Evolutionary conservation across 2,888 invertebrate genomes (phyloP), one percentile per base, ranked within the genome.

Genomic region (Drosophila ezoana): DNA sequence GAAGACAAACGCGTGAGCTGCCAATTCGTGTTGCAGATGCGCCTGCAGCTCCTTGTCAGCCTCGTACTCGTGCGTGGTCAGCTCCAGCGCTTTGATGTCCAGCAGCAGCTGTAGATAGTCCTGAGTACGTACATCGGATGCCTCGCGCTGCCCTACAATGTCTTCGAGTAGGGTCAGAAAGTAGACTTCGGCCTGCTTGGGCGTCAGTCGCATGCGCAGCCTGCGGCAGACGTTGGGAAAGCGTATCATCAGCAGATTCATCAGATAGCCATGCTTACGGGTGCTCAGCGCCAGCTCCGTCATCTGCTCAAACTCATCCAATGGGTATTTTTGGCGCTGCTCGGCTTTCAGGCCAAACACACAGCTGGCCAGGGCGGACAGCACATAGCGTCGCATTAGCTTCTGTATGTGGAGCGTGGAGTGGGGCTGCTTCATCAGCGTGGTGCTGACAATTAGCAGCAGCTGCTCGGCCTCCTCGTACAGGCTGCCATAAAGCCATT

Each of bases 51-150:
- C 84, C 45, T 87, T 88, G 62, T 93, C 91, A 51, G 93, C 64
- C 48, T 89, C 83, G 3, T 81, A 81, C 44, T 90, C 89, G 38
- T 90, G 90, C 0, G 89, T 90, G 37, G 81, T 87, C 44, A 81
- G 61, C 61, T 91, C 90, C 32, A 87, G 65, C 0, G 72, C 92
- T 72, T 93, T 93, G 23, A 94, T 78, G 44, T 94, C 93, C 38
- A 94, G 91, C 40, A 95, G 80, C 20, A 94, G 82, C 76, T 95
- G 94, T 64, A 95, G 84, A 68, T 94, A 95, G 83, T 95, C 95
- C 54, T 93, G 91, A 0, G 53, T 61, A 0, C 77, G 75, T 10
- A 77, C 84, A 0, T 70, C 70, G 0, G 82, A 66, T 3, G 76
- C 58, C 20, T 82, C 88, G 0, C 91, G 78, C 23, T 90, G 81